Evolutionary conservation across 2,888 invertebrate species (phyloP), one percentile per base, ranked within the genome.

Genomic region (Tiliacea citrago): DNA sequence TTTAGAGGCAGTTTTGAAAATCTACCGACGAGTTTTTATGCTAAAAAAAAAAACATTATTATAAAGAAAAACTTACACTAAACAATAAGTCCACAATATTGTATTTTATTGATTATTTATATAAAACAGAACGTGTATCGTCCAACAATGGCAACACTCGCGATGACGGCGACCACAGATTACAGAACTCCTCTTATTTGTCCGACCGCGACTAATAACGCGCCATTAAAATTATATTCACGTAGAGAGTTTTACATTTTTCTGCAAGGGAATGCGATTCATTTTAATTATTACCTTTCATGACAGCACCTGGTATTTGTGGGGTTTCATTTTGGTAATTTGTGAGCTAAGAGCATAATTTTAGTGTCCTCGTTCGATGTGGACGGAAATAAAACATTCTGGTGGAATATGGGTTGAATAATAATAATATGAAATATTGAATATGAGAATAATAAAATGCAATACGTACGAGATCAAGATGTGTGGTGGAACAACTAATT

Each of bases 211-310:
- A 77, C 83, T 87, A 86, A 87, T 85, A 83, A 29, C 73, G 63
- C 73, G 68, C 68, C 74, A 80, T 90, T 89, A 76, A 81, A 85
- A 88, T 84, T 82, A 84, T 85, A 76, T 66, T 60, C 88, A 89
- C 86, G 87, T 81, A 84, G 65, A 62, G 74, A 75, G 62, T 68
- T 77, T 77, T 57, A 79, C 75, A 74, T 82, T 81, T 87, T 85
- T 77, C 53, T 60, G 57, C 16, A 55, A 61, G 68, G 73, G 79
- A 75, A 80, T 75, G 80, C 73, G 45, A 79, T 72, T 63, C 55
- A 61, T 82, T 87, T 77, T 72, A 75, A 87, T 86, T 79, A 87
- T 75, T 81, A 63, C 80, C 65, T 75, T 86, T 87, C 80, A 82
- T 87, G 82, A 82, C 82, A 82, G 77, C 71, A 77, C 58, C 69